Base-by-base conservation (phyloP, 2,888 invertebrate species). In the Caenorhabditis uteleia region DNA sequence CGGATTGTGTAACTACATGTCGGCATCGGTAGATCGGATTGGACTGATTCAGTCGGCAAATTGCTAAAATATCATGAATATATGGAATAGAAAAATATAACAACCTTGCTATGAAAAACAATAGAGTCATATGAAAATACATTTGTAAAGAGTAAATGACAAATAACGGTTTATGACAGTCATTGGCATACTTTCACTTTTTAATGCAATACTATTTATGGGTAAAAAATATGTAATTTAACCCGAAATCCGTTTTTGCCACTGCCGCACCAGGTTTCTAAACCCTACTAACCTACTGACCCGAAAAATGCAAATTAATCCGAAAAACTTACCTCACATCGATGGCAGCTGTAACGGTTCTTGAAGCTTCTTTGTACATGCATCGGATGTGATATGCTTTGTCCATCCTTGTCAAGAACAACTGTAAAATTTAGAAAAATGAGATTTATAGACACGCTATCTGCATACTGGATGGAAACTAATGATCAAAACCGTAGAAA, bases 301-400 rank as follows among this genome's bases (percentile, higher is more conserved):
- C n/a, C n/a, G n/a, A n/a, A n/a, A n/a, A n/a, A n/a, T n/a, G n/a
- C n/a, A n/a, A n/a, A n/a, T n/a, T n/a, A n/a, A n/a, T n/a, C n/a
- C n/a, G n/a, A n/a, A n/a, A n/a, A n/a, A 36, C 65, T 66, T 25
- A 83, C 83, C 80, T 80, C n/a, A 83, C 83, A 49, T 82, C 79
- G 34, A 83, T 49, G 2, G 69, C 55, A 10, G 77, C 70, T 3
- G 70, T 68, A 5, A 83, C 82, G 7, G 77, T 74, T 38, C 76
- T 61, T 5, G 56, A 61, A 4, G 71, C 61, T 57, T 83, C 83
- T 39, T 78, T 61, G 48, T 83, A 83, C 77, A 83, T 70, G 57
- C 83, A 83, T 31, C 82, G 82, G 53, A 83, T 79, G 55, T 80
- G 75, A 56, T 79, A 83, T 14, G 83, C 83, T 29, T 80, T 75